A percentile compares a stretch with the other conserved stretches of the same genome.
Conservation (phyloP, 1,140 invertebrate genomes). For the Listronotus oregonensis region DNA sequence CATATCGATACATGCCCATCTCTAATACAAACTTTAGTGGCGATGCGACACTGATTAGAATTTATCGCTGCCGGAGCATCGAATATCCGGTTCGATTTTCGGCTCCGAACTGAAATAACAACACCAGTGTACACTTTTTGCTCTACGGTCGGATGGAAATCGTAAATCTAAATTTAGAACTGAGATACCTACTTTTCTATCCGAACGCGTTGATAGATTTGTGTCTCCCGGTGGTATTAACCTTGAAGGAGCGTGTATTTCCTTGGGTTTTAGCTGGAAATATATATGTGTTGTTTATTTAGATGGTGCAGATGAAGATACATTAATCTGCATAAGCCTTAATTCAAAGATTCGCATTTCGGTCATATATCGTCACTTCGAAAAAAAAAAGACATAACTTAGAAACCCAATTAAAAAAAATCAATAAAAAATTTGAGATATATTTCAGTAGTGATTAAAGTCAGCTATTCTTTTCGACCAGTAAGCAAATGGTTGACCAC, state of each 20-base stretch:
- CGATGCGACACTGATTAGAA: constrained; percentile 21
- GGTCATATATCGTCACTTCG: no score
- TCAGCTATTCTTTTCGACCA: no score
- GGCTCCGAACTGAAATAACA: constrained; percentile 20
- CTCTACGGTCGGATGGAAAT: background rate
- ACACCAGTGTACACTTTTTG: constrained; percentile 14
- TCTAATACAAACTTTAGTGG: background rate
- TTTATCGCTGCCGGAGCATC: constrained; percentile 18
- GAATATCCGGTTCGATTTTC: constrained; percentile 30
- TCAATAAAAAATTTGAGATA: no score
- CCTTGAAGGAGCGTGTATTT: background rate
- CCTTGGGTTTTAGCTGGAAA: no score
- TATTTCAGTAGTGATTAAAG: no score
- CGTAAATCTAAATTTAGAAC: constrained; percentile 29
- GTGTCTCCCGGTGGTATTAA: constrained; percentile 21
- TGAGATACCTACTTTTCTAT: constrained; percentile 27
- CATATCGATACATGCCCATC: constrained; percentile 1
- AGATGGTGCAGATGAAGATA: no score
- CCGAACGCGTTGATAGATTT: constrained; percentile 16
- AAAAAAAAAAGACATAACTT: no score
- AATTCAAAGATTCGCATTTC: no score
- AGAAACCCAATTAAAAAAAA: no score
- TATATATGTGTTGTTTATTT: no score
- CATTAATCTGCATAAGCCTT: no score
- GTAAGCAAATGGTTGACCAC: no score